Evolutionary conservation across 2,797 vertebrate species (phyloP).

Genomic region (Typhlichthys eigenmanni): DNA sequence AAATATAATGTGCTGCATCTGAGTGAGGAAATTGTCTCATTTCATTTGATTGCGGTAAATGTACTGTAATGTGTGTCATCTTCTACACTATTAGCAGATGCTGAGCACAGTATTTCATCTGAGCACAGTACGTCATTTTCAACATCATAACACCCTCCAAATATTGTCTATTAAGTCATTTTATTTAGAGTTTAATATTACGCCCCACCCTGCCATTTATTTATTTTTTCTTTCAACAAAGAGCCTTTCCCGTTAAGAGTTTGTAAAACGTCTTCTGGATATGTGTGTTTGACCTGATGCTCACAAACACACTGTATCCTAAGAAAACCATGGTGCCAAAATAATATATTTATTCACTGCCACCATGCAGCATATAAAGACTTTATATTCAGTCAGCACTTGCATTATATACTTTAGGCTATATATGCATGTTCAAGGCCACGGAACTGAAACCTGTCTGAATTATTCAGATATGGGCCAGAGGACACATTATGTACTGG

Average conservation of each 20-base stretch:
- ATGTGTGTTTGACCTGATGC: background rate
- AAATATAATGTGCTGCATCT: background rate
- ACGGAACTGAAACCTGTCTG: slow-evolving; percentile 61
- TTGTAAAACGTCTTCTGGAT: background rate
- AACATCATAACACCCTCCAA: background rate
- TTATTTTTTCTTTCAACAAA: background rate
- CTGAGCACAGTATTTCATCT: background rate
- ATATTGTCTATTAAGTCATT: background rate
- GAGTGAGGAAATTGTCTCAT: background rate
- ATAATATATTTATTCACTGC: background rate
- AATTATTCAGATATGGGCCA: slow-evolving; percentile 72
- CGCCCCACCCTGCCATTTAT: background rate
- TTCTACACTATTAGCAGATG: background rate
- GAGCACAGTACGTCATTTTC: background rate
- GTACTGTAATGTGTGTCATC: background rate
- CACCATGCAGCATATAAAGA: slow-evolving; percentile 14
- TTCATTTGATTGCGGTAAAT: background rate
- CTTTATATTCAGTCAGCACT: slow-evolving; percentile 33
- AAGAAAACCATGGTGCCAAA: background rate
- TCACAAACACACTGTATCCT: background rate
- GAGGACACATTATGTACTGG: slow-evolving; percentile 24
- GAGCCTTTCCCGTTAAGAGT: slow-evolving; percentile 2
- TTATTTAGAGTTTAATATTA: background rate
- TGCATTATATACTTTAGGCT: background rate
- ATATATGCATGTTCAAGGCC: slow-evolving; percentile 10